Percentiles rank a stretch among this genome's conserved stretches.
phyloP scores from a whole-genome alignment of 2,113 vertebrate species.

The Ivindomyrus marchei region DNA sequence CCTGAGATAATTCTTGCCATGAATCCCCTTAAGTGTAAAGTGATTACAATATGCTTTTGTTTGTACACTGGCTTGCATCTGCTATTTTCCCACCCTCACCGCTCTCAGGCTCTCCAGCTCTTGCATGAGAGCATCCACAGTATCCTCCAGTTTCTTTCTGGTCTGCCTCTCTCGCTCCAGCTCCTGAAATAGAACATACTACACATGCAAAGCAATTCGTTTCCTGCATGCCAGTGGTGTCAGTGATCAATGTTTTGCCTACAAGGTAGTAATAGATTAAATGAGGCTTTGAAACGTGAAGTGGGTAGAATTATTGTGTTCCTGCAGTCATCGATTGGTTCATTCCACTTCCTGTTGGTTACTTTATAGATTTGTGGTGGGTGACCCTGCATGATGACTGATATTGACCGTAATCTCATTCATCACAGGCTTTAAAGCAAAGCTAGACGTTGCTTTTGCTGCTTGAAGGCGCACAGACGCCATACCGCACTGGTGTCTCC shows the following conservation, averaged over 20 bases:
- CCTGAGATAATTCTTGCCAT: not conserved
- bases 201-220: not conserved
- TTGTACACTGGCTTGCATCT: not conserved
- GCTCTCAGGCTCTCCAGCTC: constrained; percentile 58
- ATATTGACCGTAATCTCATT: not conserved
- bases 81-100: constrained; percentile 36
- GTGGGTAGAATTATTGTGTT: not conserved
- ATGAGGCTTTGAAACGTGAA: not conserved
- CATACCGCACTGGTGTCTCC: constrained; percentile 46
- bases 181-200: constrained; percentile 42
- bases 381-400: not conserved
- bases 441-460: not conserved
- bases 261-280: not conserved
- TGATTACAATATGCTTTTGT: not conserved
- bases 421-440: not conserved
- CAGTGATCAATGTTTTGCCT: not conserved
- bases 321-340: not conserved
- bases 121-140: constrained; percentile 45
- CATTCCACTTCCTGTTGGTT: not conserved
- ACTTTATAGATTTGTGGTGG: not conserved
- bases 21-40: not conserved
- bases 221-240: not conserved
- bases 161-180: constrained; percentile 48
- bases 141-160: constrained; percentile 53
- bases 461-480: not conserved